Conservation (phyloP, 2,113 vertebrate genomes). For the Syngnathus floridae region DNA sequence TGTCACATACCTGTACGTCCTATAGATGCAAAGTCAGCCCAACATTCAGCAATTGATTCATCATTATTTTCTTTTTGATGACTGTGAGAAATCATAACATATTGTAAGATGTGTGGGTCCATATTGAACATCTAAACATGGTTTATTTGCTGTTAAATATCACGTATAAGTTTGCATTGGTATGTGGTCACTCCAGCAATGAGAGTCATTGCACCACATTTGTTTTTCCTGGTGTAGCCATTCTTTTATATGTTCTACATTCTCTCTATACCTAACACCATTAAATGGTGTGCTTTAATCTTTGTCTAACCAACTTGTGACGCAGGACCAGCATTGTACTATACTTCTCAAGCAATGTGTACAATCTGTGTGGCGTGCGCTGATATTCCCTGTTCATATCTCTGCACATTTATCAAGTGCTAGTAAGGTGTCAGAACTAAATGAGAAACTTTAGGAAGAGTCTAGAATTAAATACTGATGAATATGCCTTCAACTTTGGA, state of each 20-base stretch:
- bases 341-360: slow-evolving; percentile 46
- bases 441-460: slow-evolving; percentile 4
- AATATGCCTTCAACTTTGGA: slow-evolving; percentile 8
- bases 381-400: slow-evolving; percentile 32
- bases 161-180: neutral
- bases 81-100: neutral
- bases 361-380: slow-evolving; percentile 65
- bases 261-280: too few species aligned
- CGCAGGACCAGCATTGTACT: slow-evolving; percentile 47
- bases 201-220: neutral
- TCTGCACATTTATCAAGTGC: slow-evolving; percentile 8
- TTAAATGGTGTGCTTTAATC: neutral
- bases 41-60: neutral
- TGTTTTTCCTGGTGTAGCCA: neutral
- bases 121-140: neutral
- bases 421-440: neutral
- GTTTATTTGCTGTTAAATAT: neutral
- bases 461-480: neutral
- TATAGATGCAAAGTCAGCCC: neutral
- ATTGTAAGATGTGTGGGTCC: neutral
- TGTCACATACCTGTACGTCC: neutral
- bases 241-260: neutral
- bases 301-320: slow-evolving; percentile 8
- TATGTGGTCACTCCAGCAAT: neutral
- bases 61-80: neutral